phyloP scores from a whole-genome alignment of 2,113 vertebrate species.

The Corythaixoides concolor region DNA sequence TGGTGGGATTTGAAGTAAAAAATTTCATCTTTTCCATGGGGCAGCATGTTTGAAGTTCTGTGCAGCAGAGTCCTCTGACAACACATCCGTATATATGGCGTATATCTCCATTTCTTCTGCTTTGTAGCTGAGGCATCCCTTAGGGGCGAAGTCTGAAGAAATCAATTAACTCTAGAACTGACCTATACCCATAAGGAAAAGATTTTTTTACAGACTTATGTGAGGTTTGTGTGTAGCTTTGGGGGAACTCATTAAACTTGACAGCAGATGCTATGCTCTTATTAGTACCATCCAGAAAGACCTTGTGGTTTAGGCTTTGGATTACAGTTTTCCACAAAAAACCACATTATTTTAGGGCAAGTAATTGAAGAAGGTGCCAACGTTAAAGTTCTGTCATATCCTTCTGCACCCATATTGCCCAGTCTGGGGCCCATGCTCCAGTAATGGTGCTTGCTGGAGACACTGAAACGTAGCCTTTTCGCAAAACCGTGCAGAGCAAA shows the following conservation, averaged over 20 bases:
- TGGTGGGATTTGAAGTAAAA: not conserved
- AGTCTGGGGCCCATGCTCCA: not conserved
- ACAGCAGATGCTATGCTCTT: constrained; percentile 29
- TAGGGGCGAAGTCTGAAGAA: not conserved
- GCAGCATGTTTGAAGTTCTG: not conserved
- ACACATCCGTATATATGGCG: not conserved
- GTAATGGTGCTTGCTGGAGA: not conserved
- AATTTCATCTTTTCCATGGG: not conserved
- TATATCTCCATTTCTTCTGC: not conserved
- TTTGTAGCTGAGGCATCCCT: not conserved
- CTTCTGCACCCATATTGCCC: not conserved
- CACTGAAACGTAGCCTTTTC: not conserved
- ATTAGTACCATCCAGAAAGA: constrained; percentile 3
- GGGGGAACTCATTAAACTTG: not conserved
- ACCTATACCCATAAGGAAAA: constrained; percentile 2
- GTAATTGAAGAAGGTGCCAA: not conserved
- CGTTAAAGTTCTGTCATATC: not conserved
- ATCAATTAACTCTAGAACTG: not conserved
- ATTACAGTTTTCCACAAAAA: constrained; percentile 31
- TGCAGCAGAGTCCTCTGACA: not conserved
- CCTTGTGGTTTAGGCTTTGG: constrained; percentile 36
- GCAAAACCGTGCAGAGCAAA: not conserved
- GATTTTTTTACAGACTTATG: constrained; percentile 22
- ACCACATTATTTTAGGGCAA: constrained; percentile 3
- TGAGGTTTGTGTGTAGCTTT: constrained; percentile 50